phyloP scores from a whole-genome alignment of 2,113 vertebrate species.

The Datnioides undecimradiatus region DNA sequence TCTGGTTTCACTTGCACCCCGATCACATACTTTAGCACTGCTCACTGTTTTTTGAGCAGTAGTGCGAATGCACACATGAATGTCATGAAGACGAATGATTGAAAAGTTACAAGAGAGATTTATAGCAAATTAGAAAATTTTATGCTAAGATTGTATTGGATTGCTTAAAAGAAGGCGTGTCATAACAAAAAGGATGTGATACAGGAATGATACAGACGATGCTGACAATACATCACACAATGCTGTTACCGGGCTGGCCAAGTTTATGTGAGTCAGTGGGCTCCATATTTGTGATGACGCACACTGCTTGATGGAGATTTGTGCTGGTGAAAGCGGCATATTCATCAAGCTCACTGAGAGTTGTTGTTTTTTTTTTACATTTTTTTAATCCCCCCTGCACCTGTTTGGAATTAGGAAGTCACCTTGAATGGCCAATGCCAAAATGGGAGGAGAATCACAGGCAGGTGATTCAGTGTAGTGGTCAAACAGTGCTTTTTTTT shows the following conservation, averaged over 20 bases:
- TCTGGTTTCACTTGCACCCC: no score
- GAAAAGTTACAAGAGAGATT: background rate
- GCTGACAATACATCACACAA: no score
- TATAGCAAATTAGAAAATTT: background rate
- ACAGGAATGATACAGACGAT: background rate
- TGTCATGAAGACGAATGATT: no score
- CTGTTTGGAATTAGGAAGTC: slow-evolving; percentile 45
- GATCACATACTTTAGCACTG: no score
- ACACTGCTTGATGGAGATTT: background rate
- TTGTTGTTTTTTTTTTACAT: background rate
- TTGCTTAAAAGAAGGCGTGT: background rate
- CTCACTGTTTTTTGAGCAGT: no score
- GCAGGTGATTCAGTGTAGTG: slow-evolving; percentile 15
- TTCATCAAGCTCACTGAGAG: slow-evolving; percentile 6
- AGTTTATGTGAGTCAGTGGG: background rate
- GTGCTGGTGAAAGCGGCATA: background rate
- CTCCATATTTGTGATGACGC: slow-evolving; percentile 1
- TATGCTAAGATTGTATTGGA: background rate
- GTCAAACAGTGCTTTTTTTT: background rate
- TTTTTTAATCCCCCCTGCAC: slow-evolving; percentile 18
- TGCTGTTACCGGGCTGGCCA: background rate
- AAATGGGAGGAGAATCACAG: background rate
- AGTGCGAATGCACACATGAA: no score
- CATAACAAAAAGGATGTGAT: background rate
- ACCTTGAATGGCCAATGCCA: slow-evolving; percentile 44